These are phyloP conservation scores for Thomomys bottae DNA, from an alignment of 2,113 vertebrate species.

Conservation along the genomic window DNA sequence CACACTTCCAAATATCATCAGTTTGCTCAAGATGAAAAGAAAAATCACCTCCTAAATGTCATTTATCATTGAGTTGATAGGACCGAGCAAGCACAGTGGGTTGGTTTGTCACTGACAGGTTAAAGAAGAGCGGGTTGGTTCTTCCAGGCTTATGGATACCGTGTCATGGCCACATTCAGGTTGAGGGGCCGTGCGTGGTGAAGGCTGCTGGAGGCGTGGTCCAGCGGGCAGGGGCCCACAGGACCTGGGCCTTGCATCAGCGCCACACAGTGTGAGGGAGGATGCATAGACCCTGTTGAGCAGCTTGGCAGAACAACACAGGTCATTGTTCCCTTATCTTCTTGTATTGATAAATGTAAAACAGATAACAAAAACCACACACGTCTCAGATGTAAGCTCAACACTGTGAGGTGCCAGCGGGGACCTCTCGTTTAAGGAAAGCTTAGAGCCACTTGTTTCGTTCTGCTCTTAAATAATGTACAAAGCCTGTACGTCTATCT, in stretches of 20 bases:
- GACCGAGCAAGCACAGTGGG: not conserved
- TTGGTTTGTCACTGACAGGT: not conserved
- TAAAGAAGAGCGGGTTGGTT: not conserved
- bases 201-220: not conserved
- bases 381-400: not conserved
- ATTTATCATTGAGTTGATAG: not conserved
- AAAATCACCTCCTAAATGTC: not conserved
- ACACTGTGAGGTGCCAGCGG: not conserved
- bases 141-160: not conserved
- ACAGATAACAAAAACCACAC: not conserved
- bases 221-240: not conserved
- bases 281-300: too few species aligned
- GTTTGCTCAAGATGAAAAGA: not conserved
- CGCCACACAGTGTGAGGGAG: too few species aligned
- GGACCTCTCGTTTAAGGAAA: not conserved
- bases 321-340: not conserved
- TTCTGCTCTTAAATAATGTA: not conserved
- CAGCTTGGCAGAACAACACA: accelerated
- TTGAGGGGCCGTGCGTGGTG: accelerated
- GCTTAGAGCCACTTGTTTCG: not conserved
- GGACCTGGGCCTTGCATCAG: accelerated
- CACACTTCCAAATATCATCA: not conserved
- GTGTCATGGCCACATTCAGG: accelerated
- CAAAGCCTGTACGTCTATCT: not conserved
- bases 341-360: not conserved